Evolutionary conservation across 2,888 invertebrate genomes (phyloP), one percentile per base, ranked within the genome.

Genomic region (Octonoba sinensis): DNA sequence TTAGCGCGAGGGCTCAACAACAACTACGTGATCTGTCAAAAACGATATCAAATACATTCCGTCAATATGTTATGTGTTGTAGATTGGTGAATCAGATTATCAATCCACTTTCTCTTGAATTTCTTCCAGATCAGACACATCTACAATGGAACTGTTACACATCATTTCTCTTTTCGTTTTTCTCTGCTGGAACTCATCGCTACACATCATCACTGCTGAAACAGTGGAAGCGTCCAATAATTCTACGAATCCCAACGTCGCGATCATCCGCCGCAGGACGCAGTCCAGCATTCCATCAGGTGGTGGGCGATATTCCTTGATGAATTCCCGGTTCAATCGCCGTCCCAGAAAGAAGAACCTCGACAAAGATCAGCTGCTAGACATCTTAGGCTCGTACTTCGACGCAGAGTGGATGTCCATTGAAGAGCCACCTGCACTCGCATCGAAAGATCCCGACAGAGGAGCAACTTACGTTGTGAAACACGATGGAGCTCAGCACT

Each of bases 341-440:
- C 20, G 69, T 11, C 83, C 83, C 1, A 47, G 57, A 12, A 75
- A 72, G 51, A 83, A 81, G 64, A 64, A 83, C 36, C 65, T 78
- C 8, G 79, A 79, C 46, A 64, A 44, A 3, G 72, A 71, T 6
- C 73, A 83, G 16, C 66, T 83, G 36, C 49, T 62, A 64, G 67
- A 72, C 56, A 66, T 81, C 4, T 27, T 83, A 4, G 86, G 85
- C 3, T 60, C 76, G 8, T 84, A 84, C 74, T 86, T 83, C 84
- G 85, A 86, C 44, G 59, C 85, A 3, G 60, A 83, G 3, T 85
- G 85, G 84, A 86, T 86, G 86, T 74, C 85, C 47, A 54, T 70
- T 4, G 83, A 83, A 8, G 54, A 67, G 16, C 83, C 79, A 0
- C n/a, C 27, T 0, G 67, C 49, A 4, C 64, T 77, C 15, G 46